A percentile compares a stretch with the other conserved stretches of the same genome.
These are phyloP conservation scores for Agrilus cyanescens DNA, from an alignment of 2,888 invertebrate genomes.

Conservation along the genomic window DNA sequence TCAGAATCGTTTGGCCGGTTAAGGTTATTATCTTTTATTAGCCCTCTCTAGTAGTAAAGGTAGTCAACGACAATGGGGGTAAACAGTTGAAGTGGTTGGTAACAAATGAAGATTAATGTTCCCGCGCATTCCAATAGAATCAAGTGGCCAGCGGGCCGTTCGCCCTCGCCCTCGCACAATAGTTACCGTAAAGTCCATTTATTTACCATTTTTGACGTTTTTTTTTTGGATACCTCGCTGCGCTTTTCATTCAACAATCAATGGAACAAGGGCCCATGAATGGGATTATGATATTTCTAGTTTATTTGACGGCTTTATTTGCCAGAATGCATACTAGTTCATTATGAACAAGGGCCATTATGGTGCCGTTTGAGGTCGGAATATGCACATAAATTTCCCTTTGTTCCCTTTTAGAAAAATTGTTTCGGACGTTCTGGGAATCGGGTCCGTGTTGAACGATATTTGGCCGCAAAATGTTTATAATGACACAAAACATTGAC, in stretches of 20 bases:
- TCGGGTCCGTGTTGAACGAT: conserved; percentile 14
- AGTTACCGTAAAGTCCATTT: conserved; percentile 22
- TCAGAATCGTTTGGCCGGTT: too few relatives aligned
- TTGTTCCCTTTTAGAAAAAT: conserved; percentile 11
- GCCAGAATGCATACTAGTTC: conserved; percentile 15
- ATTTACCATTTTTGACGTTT: conserved; percentile 30
- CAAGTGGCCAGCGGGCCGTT: conserved; percentile 11
- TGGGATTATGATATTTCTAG: conserved; percentile 25
- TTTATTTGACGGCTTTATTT: conserved; percentile 29
- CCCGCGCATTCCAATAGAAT: conserved; percentile 28
- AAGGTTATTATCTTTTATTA: too few relatives aligned
- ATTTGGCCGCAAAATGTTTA: conserved; percentile 27
- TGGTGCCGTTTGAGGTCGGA: conserved; percentile 29
- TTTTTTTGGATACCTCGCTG: conserved; percentile 28
- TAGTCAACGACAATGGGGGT: conserved; percentile 14
- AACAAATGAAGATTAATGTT: conserved; percentile 37
- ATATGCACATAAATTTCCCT: conserved; percentile 27
- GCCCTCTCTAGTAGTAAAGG: too few relatives aligned
- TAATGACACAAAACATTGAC: conserved; percentile 19
- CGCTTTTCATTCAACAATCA: conserved; percentile 25
- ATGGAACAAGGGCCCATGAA: conserved; percentile 22
- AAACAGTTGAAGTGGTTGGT: conserved; percentile 34
- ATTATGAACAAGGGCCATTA: conserved; percentile 21
- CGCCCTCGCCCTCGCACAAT: conserved; percentile 16
- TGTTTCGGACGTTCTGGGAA: too few relatives aligned